phyloP scores from a whole-genome alignment of 2,113 vertebrate species.

The Cochlearius cochlearius region DNA sequence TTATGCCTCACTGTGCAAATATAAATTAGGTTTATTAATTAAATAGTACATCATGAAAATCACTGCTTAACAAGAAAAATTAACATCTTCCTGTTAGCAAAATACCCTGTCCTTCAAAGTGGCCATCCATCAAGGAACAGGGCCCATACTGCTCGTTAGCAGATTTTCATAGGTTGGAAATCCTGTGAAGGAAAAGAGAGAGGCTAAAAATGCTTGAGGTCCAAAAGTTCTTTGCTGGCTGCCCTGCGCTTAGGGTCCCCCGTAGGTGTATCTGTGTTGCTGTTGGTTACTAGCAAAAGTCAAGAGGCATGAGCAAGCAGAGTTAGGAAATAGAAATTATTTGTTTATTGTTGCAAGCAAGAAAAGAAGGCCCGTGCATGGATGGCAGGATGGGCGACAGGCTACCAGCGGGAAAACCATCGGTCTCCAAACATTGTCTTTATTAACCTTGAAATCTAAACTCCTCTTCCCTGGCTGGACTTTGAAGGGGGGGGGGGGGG shows the following conservation, averaged over 20 bases:
- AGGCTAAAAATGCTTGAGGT: not conserved
- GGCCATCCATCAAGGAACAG: not conserved
- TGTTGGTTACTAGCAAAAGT: not conserved
- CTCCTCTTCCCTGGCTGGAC: not conserved
- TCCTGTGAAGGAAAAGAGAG: not conserved
- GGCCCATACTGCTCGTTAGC: not conserved
- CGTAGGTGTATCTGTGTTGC: not conserved
- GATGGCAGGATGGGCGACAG: not conserved
- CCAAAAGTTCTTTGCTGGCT: not conserved
- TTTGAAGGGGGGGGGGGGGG: fast-evolving
- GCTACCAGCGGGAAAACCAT: not conserved
- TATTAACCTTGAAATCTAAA: not conserved
- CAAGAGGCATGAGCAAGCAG: not conserved
- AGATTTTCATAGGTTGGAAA: not conserved
- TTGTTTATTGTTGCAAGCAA: not conserved
- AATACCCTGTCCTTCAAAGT: not conserved
- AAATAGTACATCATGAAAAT: not conserved
- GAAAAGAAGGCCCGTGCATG: not conserved
- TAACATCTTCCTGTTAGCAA: not conserved
- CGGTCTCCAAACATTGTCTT: not conserved
- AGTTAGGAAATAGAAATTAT: not conserved
- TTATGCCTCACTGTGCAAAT: not conserved
- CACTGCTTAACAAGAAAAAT: not conserved
- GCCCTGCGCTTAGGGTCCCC: not conserved
- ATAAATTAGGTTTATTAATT: constrained; percentile 1